Conservation (phyloP, 2,888 invertebrate genomes). For the Furcula furcula region DNA sequence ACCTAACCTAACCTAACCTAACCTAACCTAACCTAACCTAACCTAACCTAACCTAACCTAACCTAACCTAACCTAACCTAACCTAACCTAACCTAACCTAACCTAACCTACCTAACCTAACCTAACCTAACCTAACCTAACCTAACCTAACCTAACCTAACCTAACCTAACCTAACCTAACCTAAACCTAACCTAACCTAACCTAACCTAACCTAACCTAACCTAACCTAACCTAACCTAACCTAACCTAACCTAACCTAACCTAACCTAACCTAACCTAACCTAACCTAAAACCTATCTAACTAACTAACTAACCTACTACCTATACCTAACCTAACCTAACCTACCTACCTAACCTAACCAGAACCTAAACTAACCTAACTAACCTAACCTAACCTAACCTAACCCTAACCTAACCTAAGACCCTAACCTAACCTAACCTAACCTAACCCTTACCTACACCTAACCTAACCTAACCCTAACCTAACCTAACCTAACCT, state of each 20-base stretch:
- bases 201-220: constrained; percentile 14
- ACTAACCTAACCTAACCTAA: constrained; percentile 5
- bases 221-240: constrained; percentile 13
- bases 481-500: constrained; percentile 14
- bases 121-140: constrained; percentile 12
- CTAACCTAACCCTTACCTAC: constrained; percentile 10
- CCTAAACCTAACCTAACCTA: constrained; percentile 15
- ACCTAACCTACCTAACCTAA: constrained; percentile 11
- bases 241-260: constrained; percentile 14
- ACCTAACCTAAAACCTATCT: constrained; percentile 7
- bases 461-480: constrained; percentile 13
- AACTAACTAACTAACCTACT: constrained; percentile 3
- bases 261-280: constrained; percentile 14
- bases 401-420: constrained; percentile 4
- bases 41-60: constrained; percentile 10
- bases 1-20: constrained; percentile 13
- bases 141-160: constrained; percentile 12
- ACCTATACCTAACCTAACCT: constrained; percentile 10
- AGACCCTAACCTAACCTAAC: constrained; percentile 7
- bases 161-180: constrained; percentile 12
- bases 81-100: constrained; percentile 11
- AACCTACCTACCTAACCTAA: constrained; percentile 8
- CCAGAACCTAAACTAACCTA: constrained; percentile 6
- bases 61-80: constrained; percentile 11
- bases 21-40: constrained; percentile 8